phyloP scores from a whole-genome alignment of 2,888 invertebrate genomes.

The Heliconius hortense region DNA sequence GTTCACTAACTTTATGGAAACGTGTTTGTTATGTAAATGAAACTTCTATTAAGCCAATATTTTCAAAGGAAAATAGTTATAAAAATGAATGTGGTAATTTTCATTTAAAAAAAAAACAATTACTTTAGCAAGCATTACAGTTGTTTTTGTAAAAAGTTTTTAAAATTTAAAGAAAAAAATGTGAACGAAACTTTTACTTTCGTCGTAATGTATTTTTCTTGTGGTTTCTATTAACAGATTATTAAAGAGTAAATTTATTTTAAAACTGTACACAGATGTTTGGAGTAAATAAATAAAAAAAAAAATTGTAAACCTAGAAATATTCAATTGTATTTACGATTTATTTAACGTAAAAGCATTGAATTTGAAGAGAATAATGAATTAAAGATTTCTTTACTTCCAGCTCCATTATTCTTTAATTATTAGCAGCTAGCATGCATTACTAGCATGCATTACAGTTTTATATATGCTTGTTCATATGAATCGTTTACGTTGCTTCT shows the following conservation, averaged over 20 bases:
- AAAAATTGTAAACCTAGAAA: neutral
- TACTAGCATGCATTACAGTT: too few species aligned
- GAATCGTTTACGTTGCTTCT: too few species aligned
- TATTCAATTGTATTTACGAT: neutral
- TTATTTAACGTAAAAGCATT: neutral
- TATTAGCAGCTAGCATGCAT: too few species aligned
- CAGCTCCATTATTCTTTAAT: too few species aligned
- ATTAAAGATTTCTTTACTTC: too few species aligned
- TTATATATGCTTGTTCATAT: too few species aligned
- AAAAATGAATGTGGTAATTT: neutral
- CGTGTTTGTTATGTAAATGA: neutral
- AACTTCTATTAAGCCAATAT: neutral
- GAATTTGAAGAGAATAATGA: neutral
- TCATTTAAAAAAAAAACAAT: neutral
- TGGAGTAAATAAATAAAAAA: neutral
- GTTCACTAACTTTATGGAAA: neutral
- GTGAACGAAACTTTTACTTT: too few species aligned
- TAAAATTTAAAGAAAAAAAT: too few species aligned
- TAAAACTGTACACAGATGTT: constrained; percentile 1
- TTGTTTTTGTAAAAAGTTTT: too few species aligned
- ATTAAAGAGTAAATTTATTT: constrained; percentile 1
- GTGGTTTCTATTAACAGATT: neutral
- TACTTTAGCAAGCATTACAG: too few species aligned
- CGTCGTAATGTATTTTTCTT: too few species aligned
- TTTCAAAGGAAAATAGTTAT: neutral